Evolutionary conservation across 2,113 vertebrate species (phyloP), one percentile per base, ranked within the genome.

Genomic region (Sula dactylatra): DNA sequence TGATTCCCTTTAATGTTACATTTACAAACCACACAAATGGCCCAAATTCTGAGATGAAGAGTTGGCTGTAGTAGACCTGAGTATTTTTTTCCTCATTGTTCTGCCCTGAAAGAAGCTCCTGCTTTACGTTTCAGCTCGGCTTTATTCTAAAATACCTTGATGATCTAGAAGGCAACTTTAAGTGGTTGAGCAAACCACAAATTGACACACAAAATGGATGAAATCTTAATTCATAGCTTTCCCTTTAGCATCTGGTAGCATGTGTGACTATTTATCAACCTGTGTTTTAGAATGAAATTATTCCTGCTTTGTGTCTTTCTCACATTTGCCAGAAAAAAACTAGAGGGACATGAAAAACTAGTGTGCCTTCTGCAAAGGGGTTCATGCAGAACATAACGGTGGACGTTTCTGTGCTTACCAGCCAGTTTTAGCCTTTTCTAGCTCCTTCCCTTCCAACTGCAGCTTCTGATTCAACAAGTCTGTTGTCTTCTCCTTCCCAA

Each of bases 1-100:
- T 84, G 82, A 79, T 94, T 96, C 74, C 61, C 56, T 95, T 92
- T 92, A 94, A 59, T 85, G 89, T 61, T 94, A 14, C 80, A 56
- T 95, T 95, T 95, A 79, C 64, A 95, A 95, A 96, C 97, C 97
- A 69, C 97, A 92, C 82, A 93, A 91, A 70, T 94, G 78, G 80
- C 83, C 87, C 64, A 47, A 74, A 86, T 59, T 85, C 52, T 52
- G 90, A 71, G 79, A 69, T 95, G 79, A 88, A 81, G 64, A 95
- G 94, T 88, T 82, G 71, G 40, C 69, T 91, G 25, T 72, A 61
- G 62, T 25, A 54, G 45, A 40, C 54, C 34, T 64, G 70, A 74
- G 22, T 83, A 38, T 62, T 83, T 91, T 80, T 95, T 80, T 66
- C 52, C 54, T 95, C 52, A 56, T 95, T 96, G 91, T 86, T 77